Evolutionary conservation across 2,888 invertebrate genomes (phyloP).

Genomic region (Drosophila falleni): DNA sequence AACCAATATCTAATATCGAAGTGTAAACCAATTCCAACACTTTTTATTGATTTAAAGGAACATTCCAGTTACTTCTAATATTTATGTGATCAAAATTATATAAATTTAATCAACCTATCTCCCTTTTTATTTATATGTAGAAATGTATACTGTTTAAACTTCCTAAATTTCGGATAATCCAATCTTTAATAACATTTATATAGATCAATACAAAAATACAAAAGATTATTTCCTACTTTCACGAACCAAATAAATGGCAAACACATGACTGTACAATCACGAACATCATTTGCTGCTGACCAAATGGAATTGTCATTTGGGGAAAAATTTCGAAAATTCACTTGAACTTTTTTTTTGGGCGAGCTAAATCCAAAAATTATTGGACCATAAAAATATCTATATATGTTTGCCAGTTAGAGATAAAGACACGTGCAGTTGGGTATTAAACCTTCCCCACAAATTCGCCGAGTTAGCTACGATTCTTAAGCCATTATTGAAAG

Average conservation of each 20-base stretch:
- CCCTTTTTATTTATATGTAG: too few relatives aligned
- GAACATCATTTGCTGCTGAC: conserved; percentile 25
- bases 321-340: conserved; percentile 17
- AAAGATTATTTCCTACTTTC: background rate
- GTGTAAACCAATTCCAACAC: too few relatives aligned
- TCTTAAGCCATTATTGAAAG: conserved; percentile 55
- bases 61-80: too few relatives aligned
- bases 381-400: conserved; percentile 45
- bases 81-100: too few relatives aligned
- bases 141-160: too few relatives aligned
- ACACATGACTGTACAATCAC: conserved; percentile 33
- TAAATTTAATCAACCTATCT: too few relatives aligned
- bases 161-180: too few relatives aligned
- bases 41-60: too few relatives aligned
- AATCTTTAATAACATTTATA: too few relatives aligned
- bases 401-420: conserved; percentile 34
- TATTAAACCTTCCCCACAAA: background rate
- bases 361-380: conserved; percentile 20
- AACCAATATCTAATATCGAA: too few relatives aligned
- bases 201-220: background rate
- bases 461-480: background rate
- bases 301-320: conserved; percentile 39
- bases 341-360: conserved; percentile 6
- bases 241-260: conserved; percentile 8
- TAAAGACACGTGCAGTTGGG: conserved; percentile 47